Conservation (phyloP, 2,113 vertebrate species). For the Corythornis madagascariensis region DNA sequence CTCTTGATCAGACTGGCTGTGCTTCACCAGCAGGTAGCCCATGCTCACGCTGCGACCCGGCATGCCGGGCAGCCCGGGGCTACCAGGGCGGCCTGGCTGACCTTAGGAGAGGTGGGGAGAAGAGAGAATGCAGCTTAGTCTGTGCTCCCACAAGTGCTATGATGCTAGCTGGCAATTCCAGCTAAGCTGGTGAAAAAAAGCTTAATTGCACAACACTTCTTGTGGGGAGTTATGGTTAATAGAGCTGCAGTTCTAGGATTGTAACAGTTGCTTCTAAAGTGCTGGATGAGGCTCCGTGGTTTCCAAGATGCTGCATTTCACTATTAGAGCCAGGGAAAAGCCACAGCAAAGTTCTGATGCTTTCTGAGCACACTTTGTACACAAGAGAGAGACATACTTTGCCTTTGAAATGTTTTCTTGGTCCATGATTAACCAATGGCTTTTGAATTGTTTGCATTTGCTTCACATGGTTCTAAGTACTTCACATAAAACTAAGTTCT, state of each 20-base stretch:
- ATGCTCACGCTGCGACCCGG: slow-evolving; percentile 92
- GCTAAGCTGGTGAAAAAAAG: not conserved
- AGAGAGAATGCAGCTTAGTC: not conserved
- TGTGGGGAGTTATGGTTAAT: not conserved
- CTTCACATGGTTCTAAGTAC: not conserved
- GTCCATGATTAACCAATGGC: not conserved
- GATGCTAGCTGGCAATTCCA: not conserved
- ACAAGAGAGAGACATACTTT: not conserved
- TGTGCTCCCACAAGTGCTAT: not conserved
- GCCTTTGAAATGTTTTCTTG: not conserved
- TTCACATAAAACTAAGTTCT: not conserved
- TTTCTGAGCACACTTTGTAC: not conserved
- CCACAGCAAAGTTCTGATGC: not conserved
- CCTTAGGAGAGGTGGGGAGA: slow-evolving; percentile 66
- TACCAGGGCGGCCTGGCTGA: slow-evolving; percentile 79
- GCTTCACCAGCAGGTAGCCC: slow-evolving; percentile 96
- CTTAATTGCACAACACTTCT: not conserved
- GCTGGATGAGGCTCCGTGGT: not conserved
- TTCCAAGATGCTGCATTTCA: not conserved
- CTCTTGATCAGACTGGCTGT: slow-evolving; percentile 90
- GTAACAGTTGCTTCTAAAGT: not conserved
- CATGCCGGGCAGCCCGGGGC: slow-evolving; percentile 86
- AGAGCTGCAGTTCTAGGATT: not conserved
- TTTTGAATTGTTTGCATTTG: not conserved
- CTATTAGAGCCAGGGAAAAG: not conserved